Evolutionary conservation across 2,888 invertebrate species (phyloP).

Genomic region (Diaprepes abbreviatus): DNA sequence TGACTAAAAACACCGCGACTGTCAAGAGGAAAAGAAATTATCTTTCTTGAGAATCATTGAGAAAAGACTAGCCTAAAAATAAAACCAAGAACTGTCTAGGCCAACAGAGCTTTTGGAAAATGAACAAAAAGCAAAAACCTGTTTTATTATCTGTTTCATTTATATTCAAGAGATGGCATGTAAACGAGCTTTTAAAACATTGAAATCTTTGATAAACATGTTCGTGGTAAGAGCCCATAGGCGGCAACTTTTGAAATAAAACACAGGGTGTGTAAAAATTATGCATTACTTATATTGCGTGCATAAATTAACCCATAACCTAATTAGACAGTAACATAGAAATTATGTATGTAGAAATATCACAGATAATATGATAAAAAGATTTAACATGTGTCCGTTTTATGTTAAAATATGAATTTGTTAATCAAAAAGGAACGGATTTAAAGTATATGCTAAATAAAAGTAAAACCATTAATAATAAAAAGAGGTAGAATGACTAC

Average conservation of each 20-base stretch:
- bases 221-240: conserved; percentile 16
- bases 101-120: neutral
- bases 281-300: neutral
- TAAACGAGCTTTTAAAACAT: conserved; percentile 29
- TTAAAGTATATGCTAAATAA: too few relatives aligned
- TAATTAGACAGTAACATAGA: neutral
- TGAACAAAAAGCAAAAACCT: conserved; percentile 29
- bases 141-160: conserved; percentile 38
- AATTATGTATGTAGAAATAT: neutral
- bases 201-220: conserved; percentile 27
- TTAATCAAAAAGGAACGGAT: too few relatives aligned
- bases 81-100: neutral
- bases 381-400: too few relatives aligned
- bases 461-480: too few relatives aligned
- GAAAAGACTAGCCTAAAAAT: too few relatives aligned
- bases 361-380: too few relatives aligned
- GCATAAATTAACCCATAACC: neutral
- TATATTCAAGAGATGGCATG: conserved; percentile 26
- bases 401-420: too few relatives aligned
- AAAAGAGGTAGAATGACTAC: too few relatives aligned
- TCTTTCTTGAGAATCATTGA: too few relatives aligned
- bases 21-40: too few relatives aligned
- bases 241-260: neutral
- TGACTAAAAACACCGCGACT: too few relatives aligned
- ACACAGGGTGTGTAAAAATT: conserved; percentile 7